A percentile compares a stretch with the other conserved stretches of the same genome.
phyloP scores from a whole-genome alignment of 2,113 vertebrate genomes.

The Orcinus orca region DNA sequence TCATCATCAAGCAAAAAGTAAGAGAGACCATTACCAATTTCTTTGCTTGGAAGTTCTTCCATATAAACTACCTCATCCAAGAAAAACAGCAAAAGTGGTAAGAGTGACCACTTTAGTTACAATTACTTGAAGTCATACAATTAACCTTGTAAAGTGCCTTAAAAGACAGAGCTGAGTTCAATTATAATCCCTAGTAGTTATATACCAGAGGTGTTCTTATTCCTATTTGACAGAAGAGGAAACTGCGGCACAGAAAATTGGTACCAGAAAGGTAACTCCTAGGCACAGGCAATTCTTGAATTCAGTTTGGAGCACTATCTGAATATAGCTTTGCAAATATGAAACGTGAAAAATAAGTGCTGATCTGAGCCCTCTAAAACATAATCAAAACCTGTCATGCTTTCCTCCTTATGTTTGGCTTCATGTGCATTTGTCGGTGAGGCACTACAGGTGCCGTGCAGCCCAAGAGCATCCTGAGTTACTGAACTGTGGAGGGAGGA shows the following conservation, averaged over 20 bases:
- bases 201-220: background rate
- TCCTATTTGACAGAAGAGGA: background rate
- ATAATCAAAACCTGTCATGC: accelerated
- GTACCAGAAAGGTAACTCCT: background rate
- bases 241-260: background rate
- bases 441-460: background rate
- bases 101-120: background rate
- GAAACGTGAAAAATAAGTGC: background rate
- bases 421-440: background rate
- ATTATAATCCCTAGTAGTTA: background rate
- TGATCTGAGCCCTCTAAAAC: background rate
- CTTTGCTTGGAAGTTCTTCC: background rate
- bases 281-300: background rate
- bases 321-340: background rate
- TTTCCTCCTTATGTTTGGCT: background rate
- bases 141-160: background rate
- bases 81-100: background rate
- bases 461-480: no score
- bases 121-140: background rate
- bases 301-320: background rate
- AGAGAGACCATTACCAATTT: background rate
- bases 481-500: background rate
- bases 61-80: background rate
- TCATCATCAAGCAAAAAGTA: background rate
- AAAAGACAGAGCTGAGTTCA: background rate